A percentile compares a stretch with the other conserved stretches of the same genome.
Conservation (phyloP, 2,888 invertebrate species). For the Sphaeridia pumilis region DNA sequence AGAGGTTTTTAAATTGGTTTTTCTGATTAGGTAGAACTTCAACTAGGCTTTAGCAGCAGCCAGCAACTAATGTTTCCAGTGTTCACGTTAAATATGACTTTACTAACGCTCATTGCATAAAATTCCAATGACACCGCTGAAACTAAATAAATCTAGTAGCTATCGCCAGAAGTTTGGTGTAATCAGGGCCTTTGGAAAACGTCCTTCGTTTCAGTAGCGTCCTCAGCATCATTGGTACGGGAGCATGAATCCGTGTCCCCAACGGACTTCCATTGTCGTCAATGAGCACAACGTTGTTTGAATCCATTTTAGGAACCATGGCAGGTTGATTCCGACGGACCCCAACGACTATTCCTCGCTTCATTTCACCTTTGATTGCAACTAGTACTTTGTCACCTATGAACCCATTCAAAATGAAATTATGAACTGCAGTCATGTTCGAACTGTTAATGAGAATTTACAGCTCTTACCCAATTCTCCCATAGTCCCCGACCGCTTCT, state of each 20-base stretch:
- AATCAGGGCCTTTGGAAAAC: conserved; percentile 70
- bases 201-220: conserved; percentile 72
- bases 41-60: no score
- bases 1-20: no score
- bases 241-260: conserved; percentile 89
- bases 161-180: conserved; percentile 81
- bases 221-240: conserved; percentile 79
- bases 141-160: conserved; percentile 79
- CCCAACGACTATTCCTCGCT: conserved; percentile 82
- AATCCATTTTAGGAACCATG: conserved; percentile 81
- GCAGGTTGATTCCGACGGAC: conserved; percentile 67
- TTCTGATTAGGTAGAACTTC: no score
- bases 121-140: no score
- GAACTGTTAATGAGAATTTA: no score
- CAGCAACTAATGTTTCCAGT: no score
- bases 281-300: conserved; percentile 89
- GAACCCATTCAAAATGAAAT: no score
- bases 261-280: conserved; percentile 89
- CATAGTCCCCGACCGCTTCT: conserved; percentile 46
- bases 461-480: conserved; percentile 53
- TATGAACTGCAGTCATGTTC: no score
- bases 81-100: no score
- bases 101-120: no score
- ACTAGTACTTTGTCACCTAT: conserved; percentile 78
- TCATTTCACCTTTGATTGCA: conserved; percentile 90